These are phyloP conservation scores for Epirrhoe alternata DNA, from an alignment of 2,888 invertebrate species.

Conservation along the genomic window DNA sequence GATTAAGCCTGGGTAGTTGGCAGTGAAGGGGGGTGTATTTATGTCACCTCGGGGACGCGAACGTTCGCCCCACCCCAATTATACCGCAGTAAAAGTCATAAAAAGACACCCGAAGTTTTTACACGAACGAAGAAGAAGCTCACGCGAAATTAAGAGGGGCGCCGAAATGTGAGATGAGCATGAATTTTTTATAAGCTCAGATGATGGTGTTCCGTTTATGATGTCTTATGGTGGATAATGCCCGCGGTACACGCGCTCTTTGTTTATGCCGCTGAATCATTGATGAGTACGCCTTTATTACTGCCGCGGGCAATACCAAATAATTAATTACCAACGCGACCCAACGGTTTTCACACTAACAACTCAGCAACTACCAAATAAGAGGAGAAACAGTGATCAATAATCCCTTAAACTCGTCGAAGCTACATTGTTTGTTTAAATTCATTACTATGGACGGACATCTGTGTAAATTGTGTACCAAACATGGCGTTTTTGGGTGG, in stretches of 20 bases:
- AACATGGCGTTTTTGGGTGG: slow-evolving; percentile 45
- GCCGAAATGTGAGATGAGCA: slow-evolving; percentile 85
- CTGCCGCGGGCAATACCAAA: slow-evolving; percentile 69
- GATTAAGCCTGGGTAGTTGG: slow-evolving; percentile 79
- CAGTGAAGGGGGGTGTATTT: slow-evolving; percentile 77
- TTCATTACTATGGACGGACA: slow-evolving; percentile 44
- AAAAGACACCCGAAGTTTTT: slow-evolving; percentile 86
- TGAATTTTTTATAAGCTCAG: slow-evolving; percentile 85
- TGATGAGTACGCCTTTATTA: slow-evolving; percentile 78
- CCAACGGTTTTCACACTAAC: slow-evolving; percentile 48
- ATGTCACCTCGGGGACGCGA: slow-evolving; percentile 84
- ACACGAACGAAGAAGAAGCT: slow-evolving; percentile 83
- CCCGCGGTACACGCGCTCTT: slow-evolving; percentile 76
- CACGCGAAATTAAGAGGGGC: slow-evolving; percentile 85
- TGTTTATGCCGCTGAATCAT: slow-evolving; percentile 79
- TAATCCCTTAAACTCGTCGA: slow-evolving; percentile 49
- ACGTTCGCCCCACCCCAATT: slow-evolving; percentile 84
- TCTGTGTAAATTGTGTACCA: slow-evolving; percentile 50
- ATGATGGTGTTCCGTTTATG: slow-evolving; percentile 85
- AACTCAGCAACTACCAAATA: slow-evolving; percentile 49
- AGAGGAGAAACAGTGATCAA: slow-evolving; percentile 46
- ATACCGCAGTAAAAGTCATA: slow-evolving; percentile 86
- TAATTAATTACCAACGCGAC: slow-evolving; percentile 76
- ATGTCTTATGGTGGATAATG: slow-evolving; percentile 84
- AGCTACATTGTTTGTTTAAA: slow-evolving; percentile 52